Evolutionary conservation across 2,113 vertebrate species (phyloP).

Genomic region (Anguilla rostrata): DNA sequence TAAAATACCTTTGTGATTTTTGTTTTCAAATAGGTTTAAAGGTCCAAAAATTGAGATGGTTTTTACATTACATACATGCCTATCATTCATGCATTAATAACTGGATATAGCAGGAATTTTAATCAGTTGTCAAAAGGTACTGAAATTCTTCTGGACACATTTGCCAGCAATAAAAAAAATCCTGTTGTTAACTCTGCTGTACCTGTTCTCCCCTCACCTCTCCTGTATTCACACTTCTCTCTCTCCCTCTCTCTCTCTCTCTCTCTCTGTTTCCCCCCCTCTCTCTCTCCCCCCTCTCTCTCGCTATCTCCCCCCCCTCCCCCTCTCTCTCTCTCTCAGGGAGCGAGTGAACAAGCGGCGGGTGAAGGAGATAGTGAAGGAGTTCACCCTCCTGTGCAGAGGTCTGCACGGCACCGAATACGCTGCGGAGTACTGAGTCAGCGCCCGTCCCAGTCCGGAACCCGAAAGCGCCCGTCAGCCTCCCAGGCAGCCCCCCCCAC

Average conservation of each 20-base stretch:
- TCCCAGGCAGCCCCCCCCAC: conserved; percentile 45
- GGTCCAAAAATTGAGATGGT: too few species aligned
- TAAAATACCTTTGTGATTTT: too few species aligned
- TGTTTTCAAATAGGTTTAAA: too few species aligned
- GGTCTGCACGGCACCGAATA: conserved; percentile 98
- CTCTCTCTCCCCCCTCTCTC: not conserved
- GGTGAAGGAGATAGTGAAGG: conserved; percentile 97
- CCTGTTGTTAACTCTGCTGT: not conserved
- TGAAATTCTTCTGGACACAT: too few species aligned
- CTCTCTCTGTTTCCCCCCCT: too few species aligned
- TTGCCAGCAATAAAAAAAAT: too few species aligned
- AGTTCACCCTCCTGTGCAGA: conserved; percentile 94
- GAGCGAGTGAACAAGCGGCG: conserved; percentile 96
- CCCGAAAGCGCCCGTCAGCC: conserved; percentile 36
- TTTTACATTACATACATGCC: too few species aligned
- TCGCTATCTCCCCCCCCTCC: not conserved
- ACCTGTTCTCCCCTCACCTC: not conserved
- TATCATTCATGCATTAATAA: too few species aligned
- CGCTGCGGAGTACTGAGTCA: conserved; percentile 87
- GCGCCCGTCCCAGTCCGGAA: not conserved
- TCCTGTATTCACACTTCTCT: not conserved
- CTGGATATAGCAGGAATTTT: too few species aligned
- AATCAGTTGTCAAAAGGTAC: too few species aligned
- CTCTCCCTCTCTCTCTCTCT: not conserved
- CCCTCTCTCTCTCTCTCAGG: conserved; percentile 62